A percentile compares a stretch with the other conserved stretches of the same genome.
Evolutionary conservation across 2,113 vertebrate species (phyloP).

Genomic region (Microtus richardsoni): DNA sequence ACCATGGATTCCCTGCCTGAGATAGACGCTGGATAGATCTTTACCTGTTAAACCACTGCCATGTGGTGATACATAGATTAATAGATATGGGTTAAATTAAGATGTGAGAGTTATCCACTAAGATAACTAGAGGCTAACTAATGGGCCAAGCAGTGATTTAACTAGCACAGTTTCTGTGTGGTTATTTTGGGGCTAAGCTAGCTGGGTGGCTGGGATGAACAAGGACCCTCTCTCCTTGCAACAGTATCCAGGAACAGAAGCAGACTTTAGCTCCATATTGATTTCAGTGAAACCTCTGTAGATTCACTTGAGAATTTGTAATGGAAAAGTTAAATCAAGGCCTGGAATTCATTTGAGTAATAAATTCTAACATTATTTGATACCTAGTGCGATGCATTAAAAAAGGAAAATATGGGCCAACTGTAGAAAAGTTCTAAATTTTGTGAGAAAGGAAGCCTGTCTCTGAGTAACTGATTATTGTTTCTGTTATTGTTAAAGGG

Average conservation of each 20-base stretch:
- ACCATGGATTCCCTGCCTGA: too few relatives aligned
- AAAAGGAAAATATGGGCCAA: conserved; percentile 41
- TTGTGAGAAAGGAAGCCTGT: conserved; percentile 33
- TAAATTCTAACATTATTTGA: conserved; percentile 49
- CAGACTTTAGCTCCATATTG: conserved; percentile 76
- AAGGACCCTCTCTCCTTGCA: too few relatives aligned
- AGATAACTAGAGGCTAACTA: too few relatives aligned
- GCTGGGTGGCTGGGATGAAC: too few relatives aligned
- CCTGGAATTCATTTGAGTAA: conserved; percentile 82
- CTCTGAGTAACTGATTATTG: neutral
- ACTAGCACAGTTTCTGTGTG: too few relatives aligned
- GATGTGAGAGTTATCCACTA: too few relatives aligned
- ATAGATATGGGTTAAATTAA: too few relatives aligned
- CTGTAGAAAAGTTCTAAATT: conserved; percentile 63
- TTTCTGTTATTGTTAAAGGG: neutral
- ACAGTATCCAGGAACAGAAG: conserved; percentile 29
- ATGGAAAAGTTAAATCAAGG: conserved; percentile 78
- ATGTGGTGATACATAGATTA: too few relatives aligned
- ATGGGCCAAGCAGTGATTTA: too few relatives aligned
- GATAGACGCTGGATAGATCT: too few relatives aligned
- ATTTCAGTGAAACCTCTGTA: conserved; percentile 77
- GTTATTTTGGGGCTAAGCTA: too few relatives aligned
- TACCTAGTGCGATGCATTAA: conserved; percentile 39
- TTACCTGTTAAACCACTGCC: too few relatives aligned
- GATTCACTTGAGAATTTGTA: conserved; percentile 70